Evolutionary conservation across 2,888 invertebrate species (phyloP).

Genomic region (Lithophane semibrunnea): DNA sequence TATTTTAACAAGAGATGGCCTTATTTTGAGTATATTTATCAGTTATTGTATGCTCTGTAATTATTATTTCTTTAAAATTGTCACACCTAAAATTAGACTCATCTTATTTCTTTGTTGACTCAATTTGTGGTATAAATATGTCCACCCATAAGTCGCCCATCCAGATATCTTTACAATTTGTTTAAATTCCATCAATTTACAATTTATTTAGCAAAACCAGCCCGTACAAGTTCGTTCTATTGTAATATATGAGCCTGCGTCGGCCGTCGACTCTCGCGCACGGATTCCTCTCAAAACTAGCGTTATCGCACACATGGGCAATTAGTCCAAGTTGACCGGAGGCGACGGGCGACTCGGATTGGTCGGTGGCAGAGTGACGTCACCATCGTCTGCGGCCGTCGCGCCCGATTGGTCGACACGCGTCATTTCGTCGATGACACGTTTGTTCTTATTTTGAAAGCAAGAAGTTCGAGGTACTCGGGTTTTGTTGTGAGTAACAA

Average conservation of each 20-base stretch:
- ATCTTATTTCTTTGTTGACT: slow-evolving; percentile 19
- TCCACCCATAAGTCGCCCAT: slow-evolving; percentile 2
- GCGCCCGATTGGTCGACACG: slow-evolving; percentile 90
- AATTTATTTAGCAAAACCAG: slow-evolving; percentile 14
- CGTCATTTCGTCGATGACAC: slow-evolving; percentile 90
- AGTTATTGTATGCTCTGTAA: background rate
- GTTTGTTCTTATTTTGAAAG: slow-evolving; percentile 90
- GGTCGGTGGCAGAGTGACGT: slow-evolving; percentile 87
- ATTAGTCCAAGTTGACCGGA: slow-evolving; percentile 90
- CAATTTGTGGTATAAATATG: slow-evolving; percentile 18
- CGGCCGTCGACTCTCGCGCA: slow-evolving; percentile 83
- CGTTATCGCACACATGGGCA: slow-evolving; percentile 90
- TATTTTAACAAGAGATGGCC: slow-evolving; percentile 3
- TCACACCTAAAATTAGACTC: slow-evolving; percentile 9
- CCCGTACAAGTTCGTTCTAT: slow-evolving; percentile 33
- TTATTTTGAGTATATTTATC: slow-evolving; percentile 8
- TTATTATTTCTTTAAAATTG: slow-evolving; percentile 5
- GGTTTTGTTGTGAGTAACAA: slow-evolving; percentile 85
- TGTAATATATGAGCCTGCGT: slow-evolving; percentile 65
- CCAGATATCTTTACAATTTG: background rate
- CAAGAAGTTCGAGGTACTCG: slow-evolving; percentile 85
- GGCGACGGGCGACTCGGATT: slow-evolving; percentile 86
- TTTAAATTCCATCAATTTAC: slow-evolving; percentile 10
- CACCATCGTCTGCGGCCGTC: slow-evolving; percentile 89
- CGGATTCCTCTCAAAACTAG: slow-evolving; percentile 86